phyloP scores from a whole-genome alignment of 2,797 vertebrate genomes.

The Muscicapa striata region DNA sequence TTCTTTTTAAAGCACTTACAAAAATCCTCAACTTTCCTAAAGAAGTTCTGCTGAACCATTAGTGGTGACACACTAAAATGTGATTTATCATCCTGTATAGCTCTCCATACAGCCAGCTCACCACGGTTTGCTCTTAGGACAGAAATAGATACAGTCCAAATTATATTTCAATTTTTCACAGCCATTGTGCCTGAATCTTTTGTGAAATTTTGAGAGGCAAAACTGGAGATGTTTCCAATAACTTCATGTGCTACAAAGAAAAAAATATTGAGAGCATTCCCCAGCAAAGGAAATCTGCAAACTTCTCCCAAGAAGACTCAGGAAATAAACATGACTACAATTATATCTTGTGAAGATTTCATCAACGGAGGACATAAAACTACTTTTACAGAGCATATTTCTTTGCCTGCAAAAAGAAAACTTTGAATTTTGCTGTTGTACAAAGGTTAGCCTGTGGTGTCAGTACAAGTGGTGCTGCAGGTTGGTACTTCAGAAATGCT shows the following conservation, averaged over 20 bases:
- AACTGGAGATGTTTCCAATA: not conserved
- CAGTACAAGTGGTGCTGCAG: not conserved
- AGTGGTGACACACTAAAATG: constrained; percentile 31
- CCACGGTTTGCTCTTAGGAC: constrained; percentile 57
- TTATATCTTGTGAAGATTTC: not conserved
- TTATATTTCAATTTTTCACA: constrained; percentile 43
- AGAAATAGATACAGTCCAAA: constrained; percentile 69
- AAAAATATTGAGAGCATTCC: not conserved
- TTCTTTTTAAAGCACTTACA: constrained; percentile 4
- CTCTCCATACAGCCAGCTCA: constrained; percentile 42
- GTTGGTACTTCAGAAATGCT: not conserved
- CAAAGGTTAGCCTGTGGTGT: not conserved
- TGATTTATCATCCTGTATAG: constrained; percentile 55
- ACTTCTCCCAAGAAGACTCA: not conserved
- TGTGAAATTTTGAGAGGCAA: not conserved
- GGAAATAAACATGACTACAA: not conserved
- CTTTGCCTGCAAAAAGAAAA: not conserved
- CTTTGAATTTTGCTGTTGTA: not conserved
- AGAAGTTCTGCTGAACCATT: constrained; percentile 21
- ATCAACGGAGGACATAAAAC: not conserved
- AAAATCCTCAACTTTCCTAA: constrained; percentile 8
- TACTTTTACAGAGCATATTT: constrained; percentile 2
- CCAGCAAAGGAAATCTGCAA: not conserved
- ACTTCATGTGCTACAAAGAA: not conserved
- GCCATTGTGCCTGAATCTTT: not conserved